Evolutionary conservation across 2,888 invertebrate species (phyloP), one percentile per base, ranked within the genome.

Genomic region (Drosophila robusta): DNA sequence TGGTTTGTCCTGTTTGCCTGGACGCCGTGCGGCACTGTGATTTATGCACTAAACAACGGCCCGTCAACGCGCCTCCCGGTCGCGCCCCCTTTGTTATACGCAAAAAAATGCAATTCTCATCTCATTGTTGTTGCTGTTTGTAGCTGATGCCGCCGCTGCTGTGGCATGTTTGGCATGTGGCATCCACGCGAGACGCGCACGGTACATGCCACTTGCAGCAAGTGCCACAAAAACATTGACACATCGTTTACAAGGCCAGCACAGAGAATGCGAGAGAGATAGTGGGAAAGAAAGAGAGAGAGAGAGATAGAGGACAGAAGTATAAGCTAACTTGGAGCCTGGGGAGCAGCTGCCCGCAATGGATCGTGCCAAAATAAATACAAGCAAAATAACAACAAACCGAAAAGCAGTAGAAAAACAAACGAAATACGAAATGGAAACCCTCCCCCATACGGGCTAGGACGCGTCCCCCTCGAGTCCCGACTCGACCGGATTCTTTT

Each of bases 31-130:
- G 32, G 38, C 64, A 55, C 87, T 69, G 74, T 82, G 87, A 83
- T 83, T 83, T 83, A 83, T 83, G 81, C 87, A 87, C 82, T 83
- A 83, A 87, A 65, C 82, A 80, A 86, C 49, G 52, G 38, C 44
- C 18, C 54, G 41, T 41, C 52, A 42, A 58, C 55, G 18, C 26
- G 52, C 41, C 55, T 26, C 42, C 46, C 32, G 50, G 50, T 44
- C n/a, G 66, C 57, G 52, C 44, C 46, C 34, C 29, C 26, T 57
- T 50, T 50, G 32, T 32, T 32, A 32, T 8, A 29, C 29, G 38
- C 14, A 49, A 18, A 62, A 67, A 51, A 46, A 63, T 67, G 66
- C 63, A 76, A 50, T 66, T 51, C 60, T 50, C 73, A 72, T 32
- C 70, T 56, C 47, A 55, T 75, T 74, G 64, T 41, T 62, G 73